Base-by-base conservation (phyloP, 2,797 vertebrate genomes). In the Otolemur crassicaudatus region DNA sequence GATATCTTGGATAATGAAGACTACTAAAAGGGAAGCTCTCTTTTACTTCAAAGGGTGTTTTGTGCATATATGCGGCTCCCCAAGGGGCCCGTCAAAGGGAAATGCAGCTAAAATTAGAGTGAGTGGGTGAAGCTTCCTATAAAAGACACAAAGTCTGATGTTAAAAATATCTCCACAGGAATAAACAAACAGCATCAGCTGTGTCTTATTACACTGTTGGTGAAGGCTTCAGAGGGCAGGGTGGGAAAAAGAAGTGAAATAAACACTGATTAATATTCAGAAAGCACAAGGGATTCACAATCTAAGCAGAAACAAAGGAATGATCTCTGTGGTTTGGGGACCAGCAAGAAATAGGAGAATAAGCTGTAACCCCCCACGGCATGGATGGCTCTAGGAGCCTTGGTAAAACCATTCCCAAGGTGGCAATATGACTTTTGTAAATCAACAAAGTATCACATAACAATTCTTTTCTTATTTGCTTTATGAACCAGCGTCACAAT, bases 161-260 rank as follows among this genome's bases (percentile, higher is more conserved):
- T 94, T 96, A 96, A 97, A 97, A 93, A 94, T 96, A 97, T 88
- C 96, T 89, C 70, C 85, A 80, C 46, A 56, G 87, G 73, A 92
- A 98, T 92, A 97, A 97, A 96, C 77, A 96, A 95, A 90, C 53
- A 94, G 58, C 91, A 95, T 95, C 85, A 97, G 91, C 84, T 92
- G 65, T 43, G 72, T 93, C 90, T 96, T 80, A 95, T 96, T 97
- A 93, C 86, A 31, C 80, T 92, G 84, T 81, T 69, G 85, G 23
- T 5, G 31, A 83, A 81, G 75, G 83, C 79, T 94, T 23, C 27
- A 72, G 56, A 97, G 88, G 81, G 76, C 53, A 94, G 69, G 56
- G 82, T 85, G 80, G 79, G 77, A 77, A 88, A 96, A 43, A 92
- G 72, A 96, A 95, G 81, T 75, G 83, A 96, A 97, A 86, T 95